Conservation (phyloP, 2,888 invertebrate genomes). For the Amiota minor region DNA sequence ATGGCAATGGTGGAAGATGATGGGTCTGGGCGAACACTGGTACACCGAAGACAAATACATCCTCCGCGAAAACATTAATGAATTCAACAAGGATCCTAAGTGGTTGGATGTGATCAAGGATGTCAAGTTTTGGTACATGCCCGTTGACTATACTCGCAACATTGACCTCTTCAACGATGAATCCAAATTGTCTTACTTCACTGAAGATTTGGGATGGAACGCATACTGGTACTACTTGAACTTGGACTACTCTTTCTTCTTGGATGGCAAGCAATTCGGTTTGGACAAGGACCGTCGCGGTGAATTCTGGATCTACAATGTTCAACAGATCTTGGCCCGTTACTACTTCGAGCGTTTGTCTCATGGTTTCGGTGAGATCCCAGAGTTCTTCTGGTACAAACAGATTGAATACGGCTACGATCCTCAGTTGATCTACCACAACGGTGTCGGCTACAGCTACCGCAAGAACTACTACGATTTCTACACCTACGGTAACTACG, state of each 20-base stretch:
- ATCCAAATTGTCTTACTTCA: slow-evolving; percentile 79
- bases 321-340: slow-evolving; percentile 80
- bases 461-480: slow-evolving; percentile 74
- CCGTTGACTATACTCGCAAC: slow-evolving; percentile 78
- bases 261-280: slow-evolving; percentile 75
- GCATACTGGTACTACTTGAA: slow-evolving; percentile 80
- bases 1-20: slow-evolving; percentile 68
- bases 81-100: slow-evolving; percentile 58
- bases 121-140: slow-evolving; percentile 69
- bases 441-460: slow-evolving; percentile 78
- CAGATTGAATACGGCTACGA: slow-evolving; percentile 76
- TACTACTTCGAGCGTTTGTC: slow-evolving; percentile 82
- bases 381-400: slow-evolving; percentile 76
- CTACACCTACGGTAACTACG: slow-evolving; percentile 62
- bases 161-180: slow-evolving; percentile 76
- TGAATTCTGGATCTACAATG: slow-evolving; percentile 79
- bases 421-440: slow-evolving; percentile 77
- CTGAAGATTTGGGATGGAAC: slow-evolving; percentile 82
- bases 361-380: slow-evolving; percentile 78
- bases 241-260: slow-evolving; percentile 78
- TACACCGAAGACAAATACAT: slow-evolving; percentile 61
- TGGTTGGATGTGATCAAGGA: slow-evolving; percentile 52
- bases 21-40: slow-evolving; percentile 63
- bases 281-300: slow-evolving; percentile 77
- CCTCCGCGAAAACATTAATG: slow-evolving; percentile 57